These are phyloP conservation scores for Aegithalos caudatus DNA, from an alignment of 2,113 vertebrate species.

Conservation along the genomic window DNA sequence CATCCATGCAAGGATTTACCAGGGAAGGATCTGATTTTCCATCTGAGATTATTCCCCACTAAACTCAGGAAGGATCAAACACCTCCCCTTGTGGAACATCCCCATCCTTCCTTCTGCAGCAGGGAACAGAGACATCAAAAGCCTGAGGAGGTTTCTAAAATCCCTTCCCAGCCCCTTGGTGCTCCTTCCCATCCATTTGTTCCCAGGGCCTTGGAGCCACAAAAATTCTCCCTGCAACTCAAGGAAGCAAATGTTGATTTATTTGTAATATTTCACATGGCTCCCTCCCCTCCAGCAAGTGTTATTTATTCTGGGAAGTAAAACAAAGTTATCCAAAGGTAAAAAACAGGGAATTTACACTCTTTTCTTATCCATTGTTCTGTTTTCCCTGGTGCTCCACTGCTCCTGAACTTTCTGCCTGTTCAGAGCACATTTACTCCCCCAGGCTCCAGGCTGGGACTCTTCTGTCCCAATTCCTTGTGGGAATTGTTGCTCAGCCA, in stretches of 20 bases:
- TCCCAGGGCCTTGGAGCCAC: neutral
- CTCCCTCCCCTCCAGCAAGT: neutral
- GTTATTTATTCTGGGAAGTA: neutral
- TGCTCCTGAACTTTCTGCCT: neutral
- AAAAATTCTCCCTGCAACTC: neutral
- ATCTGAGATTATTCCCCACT: rapidly evolving
- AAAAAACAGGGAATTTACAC: neutral
- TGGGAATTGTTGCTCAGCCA: neutral
- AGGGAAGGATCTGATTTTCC: neutral
- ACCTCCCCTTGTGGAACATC: neutral
- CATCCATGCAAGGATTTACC: neutral
- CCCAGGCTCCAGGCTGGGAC: neutral
- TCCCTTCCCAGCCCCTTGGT: neutral
- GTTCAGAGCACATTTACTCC: rapidly evolving
- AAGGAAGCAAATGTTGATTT: neutral
- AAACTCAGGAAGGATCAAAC: neutral
- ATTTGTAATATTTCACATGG: neutral
- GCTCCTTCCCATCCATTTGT: neutral
- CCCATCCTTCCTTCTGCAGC: rapidly evolving
- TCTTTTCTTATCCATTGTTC: rapidly evolving
- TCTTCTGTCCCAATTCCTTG: neutral
- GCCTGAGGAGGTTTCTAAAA: neutral
- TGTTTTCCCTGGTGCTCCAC: neutral
- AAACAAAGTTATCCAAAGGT: neutral
- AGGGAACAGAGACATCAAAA: neutral